Evolutionary conservation across 2,888 invertebrate genomes (phyloP), one percentile per base, ranked within the genome.

Genomic region (Trimorus sp.): DNA sequence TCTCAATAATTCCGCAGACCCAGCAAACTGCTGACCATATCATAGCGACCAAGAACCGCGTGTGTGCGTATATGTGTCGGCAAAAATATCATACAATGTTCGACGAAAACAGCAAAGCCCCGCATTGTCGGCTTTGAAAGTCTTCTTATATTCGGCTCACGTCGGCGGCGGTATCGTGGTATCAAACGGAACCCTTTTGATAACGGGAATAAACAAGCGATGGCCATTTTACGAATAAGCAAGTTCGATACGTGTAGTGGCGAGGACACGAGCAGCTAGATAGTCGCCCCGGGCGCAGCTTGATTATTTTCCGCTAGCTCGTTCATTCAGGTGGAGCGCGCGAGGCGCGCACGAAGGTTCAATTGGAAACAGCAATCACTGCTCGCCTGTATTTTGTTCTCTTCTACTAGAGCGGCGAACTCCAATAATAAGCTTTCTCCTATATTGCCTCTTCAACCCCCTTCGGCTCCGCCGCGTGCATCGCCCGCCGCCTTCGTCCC

Each of bases 301-400:
- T 91, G 91, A 91, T 91, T 91, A 91, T 91, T 91, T 91, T 91
- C 91, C 90, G 90, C 91, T 90, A 90, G 91, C 89, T 91, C 90
- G 90, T 91, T 91, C 91, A 91, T 91, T 91, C 91, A 91, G 91
- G 91, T 91, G 87, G 89, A 90, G 89, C 86, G 87, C 87, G 88
- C 88, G 88, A 87, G 88, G 40, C 40, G 88, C 88, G 88, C 89
- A 88, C 87, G 88, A 88, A 88, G 89, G 90, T 91, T 91, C 91
- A 91, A 91, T 91, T 91, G 91, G 90, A 91, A 91, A 91, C 91
- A 91, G 91, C 91, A 91, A 91, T 91, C 91, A 91, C 91, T 91
- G 90, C 89, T 90, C 89, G 91, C 90, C 89, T 90, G 90, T 91
- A 91, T 91, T 91, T 91, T 91, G 89, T 91, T 91, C 91, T 90